Evolutionary conservation across 2,888 invertebrate genomes (phyloP).

Genomic region (Epicampocera succincta): DNA sequence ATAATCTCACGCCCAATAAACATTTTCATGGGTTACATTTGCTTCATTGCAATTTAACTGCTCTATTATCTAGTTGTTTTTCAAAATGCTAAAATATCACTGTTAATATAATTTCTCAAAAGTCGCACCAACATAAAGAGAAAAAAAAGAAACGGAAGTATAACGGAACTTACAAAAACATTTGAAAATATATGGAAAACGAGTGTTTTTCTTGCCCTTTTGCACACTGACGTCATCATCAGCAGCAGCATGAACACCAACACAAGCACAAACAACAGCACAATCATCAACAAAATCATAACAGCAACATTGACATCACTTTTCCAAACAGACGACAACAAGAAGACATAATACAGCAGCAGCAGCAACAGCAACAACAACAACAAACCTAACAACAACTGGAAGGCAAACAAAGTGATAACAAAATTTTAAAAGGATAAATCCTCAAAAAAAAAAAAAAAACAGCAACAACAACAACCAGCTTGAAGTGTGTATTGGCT

Average conservation of each 20-base stretch:
- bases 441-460: constrained; percentile 15
- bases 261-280: not conserved
- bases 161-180: constrained; percentile 57
- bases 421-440: constrained; percentile 60
- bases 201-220: not conserved
- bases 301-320: constrained; percentile 48
- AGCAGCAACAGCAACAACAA: constrained; percentile 12
- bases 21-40: no score
- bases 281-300: constrained; percentile 16
- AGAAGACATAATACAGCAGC: not conserved
- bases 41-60: no score
- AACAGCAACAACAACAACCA: not conserved
- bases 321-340: constrained; percentile 30
- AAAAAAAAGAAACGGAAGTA: constrained; percentile 60
- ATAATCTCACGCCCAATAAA: no score
- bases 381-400: constrained; percentile 10
- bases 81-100: constrained; percentile 47
- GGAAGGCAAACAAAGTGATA: constrained; percentile 61
- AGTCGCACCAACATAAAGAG: constrained; percentile 34
- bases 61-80: not conserved
- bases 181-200: not conserved
- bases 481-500: not conserved
- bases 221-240: constrained; percentile 46
- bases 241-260: not conserved
- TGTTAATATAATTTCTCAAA: constrained; percentile 55